Conservation (phyloP, 2,113 vertebrate species). For the Copsychus sechellarum region DNA sequence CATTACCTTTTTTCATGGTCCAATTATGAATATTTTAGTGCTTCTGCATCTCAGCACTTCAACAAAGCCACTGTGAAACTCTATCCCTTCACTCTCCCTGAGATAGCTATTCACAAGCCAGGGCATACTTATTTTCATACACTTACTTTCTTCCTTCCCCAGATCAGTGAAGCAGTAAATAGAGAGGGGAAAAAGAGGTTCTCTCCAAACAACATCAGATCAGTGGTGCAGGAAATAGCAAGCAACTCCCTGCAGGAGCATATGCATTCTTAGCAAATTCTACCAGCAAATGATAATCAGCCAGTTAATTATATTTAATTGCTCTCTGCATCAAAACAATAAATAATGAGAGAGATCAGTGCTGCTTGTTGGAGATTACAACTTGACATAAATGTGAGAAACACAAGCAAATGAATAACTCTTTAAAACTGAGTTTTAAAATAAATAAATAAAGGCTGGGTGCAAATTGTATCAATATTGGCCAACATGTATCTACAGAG, state of each 20-base stretch:
- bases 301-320: conserved; percentile 81
- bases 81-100: background rate
- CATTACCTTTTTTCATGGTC: background rate
- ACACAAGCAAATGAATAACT: conserved; percentile 22
- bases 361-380: conserved; percentile 66
- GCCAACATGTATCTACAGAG: background rate
- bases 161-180: conserved; percentile 82
- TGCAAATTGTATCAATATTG: background rate
- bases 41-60: conserved; percentile 38
- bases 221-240: conserved; percentile 78
- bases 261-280: conserved; percentile 73
- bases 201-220: conserved; percentile 69
- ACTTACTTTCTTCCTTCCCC: conserved; percentile 67
- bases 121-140: conserved; percentile 72
- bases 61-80: conserved; percentile 23
- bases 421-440: background rate
- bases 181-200: conserved; percentile 56
- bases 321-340: conserved; percentile 76
- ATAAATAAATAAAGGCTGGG: background rate
- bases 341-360: conserved; percentile 69
- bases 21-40: conserved; percentile 30
- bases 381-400: conserved; percentile 40
- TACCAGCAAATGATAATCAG: conserved; percentile 69
- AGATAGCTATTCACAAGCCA: conserved; percentile 62
- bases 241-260: conserved; percentile 74